Conservation (phyloP, 2,888 invertebrate species). For the Leucozona laternaria region DNA sequence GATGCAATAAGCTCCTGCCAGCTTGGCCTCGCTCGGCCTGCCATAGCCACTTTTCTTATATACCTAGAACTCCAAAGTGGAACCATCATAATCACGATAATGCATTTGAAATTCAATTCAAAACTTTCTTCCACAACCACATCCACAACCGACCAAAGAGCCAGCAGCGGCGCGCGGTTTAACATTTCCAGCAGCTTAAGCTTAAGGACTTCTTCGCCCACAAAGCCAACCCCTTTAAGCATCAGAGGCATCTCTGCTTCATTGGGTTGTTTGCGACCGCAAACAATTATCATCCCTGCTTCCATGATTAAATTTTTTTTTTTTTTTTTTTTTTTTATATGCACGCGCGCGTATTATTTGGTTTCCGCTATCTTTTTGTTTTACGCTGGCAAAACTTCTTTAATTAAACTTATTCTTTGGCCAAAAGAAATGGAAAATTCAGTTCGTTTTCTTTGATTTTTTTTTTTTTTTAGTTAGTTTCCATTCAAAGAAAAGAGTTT, state of each 20-base stretch:
- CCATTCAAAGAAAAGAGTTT: slow-evolving; percentile 43
- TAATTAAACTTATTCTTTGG: slow-evolving; percentile 74
- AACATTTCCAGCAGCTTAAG: slow-evolving; percentile 48
- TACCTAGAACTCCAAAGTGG: slow-evolving; percentile 31
- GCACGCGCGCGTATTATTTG: slow-evolving; percentile 63
- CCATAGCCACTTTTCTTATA: slow-evolving; percentile 3
- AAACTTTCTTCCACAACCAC: slow-evolving; percentile 12
- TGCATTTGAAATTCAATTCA: slow-evolving; percentile 68
- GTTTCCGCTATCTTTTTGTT: slow-evolving; percentile 63
- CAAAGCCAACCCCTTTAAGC: slow-evolving; percentile 24
- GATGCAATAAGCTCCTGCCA: slow-evolving; percentile 35
- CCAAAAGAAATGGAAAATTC: slow-evolving; percentile 65
- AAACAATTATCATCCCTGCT: slow-evolving; percentile 71
- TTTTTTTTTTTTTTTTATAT: slow-evolving; percentile 57
- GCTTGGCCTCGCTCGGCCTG: background rate
- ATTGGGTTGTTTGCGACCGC: slow-evolving; percentile 56
- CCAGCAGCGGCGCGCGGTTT: background rate
- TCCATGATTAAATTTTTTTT: slow-evolving; percentile 63
- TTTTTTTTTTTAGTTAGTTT: slow-evolving; percentile 6
- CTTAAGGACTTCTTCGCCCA: slow-evolving; percentile 32
- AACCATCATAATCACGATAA: slow-evolving; percentile 60
- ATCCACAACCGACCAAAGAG: background rate
- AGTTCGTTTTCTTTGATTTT: slow-evolving; percentile 27
- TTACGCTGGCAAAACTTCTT: slow-evolving; percentile 68
- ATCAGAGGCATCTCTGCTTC: slow-evolving; percentile 11